Base-by-base conservation (phyloP, 1,140 invertebrate genomes). In the Lepeophtheirus salmonis region DNA sequence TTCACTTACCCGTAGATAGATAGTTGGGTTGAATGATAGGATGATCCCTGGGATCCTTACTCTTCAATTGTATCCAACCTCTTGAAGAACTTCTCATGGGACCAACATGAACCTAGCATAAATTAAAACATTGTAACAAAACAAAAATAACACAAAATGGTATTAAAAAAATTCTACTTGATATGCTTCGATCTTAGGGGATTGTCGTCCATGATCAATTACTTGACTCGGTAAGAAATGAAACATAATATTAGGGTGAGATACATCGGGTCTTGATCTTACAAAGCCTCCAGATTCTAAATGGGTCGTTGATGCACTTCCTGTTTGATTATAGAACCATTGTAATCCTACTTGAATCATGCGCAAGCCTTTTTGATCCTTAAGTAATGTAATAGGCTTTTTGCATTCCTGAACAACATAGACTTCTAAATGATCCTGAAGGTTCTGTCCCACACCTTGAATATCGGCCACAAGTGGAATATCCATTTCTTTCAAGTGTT, bases 121-220 rank as follows among this genome's bases (percentile, higher is more conserved):
- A 41, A 41, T 41, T n/a, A n/a, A n/a, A n/a, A n/a, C 4, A 12
- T n/a, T 12, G 18, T 12, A 51, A 51, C 6, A n/a, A 51, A 41
- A 41, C 6, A 41, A 48, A 25, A 22, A 54, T 22, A 22, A 24
- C 22, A 13, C 52, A 50, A 70, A 72, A 64, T 68, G 70, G 56
- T 63, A 65, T 56, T 67, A 67, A 10, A 41, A 10, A 41, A 10
- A 41, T 41, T n/a, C 30, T 70, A 88, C 16, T 73, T 87, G 22
- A 76, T 80, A 10, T 77, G 81, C 62, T 87, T 86, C 67, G 65
- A 64, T 50, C 56, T 70, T n/a, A 22, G 55, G 25, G 10, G 17
- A 14, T 25, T 50, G n/a, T 25, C 57, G 17, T 10, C 59, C 59
- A 21, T 61, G 59, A 54, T 61, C 59, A 6, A 61, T 53, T 2